Percentiles rank a stretch among this genome's conserved stretches.
phyloP scores from a whole-genome alignment of 2,797 vertebrate species.

The Numenius phaeopus region DNA sequence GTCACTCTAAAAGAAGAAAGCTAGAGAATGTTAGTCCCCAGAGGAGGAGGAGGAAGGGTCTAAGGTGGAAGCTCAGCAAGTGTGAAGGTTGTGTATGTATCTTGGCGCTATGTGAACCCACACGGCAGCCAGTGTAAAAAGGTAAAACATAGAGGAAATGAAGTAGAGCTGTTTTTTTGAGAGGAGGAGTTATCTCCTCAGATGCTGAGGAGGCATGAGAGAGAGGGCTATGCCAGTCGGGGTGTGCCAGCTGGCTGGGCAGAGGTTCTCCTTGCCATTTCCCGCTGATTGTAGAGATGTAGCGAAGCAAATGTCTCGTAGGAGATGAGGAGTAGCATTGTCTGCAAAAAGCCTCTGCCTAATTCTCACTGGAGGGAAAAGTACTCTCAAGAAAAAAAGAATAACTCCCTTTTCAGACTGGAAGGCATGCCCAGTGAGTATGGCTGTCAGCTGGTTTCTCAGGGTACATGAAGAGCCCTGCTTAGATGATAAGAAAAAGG shows the following conservation, averaged over 20 bases:
- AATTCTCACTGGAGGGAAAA: not conserved
- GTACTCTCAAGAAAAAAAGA: not conserved
- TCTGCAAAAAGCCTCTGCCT: not conserved
- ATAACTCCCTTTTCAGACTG: not conserved
- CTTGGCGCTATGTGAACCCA: not conserved
- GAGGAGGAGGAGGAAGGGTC: not conserved
- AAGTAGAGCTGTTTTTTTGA: not conserved
- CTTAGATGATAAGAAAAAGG: not conserved
- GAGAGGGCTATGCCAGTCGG: rapidly evolving
- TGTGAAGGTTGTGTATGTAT: not conserved
- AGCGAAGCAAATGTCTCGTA: not conserved
- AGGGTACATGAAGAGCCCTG: not conserved
- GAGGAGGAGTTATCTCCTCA: not conserved
- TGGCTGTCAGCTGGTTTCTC: not conserved
- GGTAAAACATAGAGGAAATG: not conserved
- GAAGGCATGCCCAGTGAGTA: not conserved
- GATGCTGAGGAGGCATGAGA: too few species aligned
- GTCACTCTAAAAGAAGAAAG: not conserved
- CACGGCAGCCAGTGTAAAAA: not conserved
- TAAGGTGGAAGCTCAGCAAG: not conserved
- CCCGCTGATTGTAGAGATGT: not conserved
- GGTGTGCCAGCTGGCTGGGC: not conserved
- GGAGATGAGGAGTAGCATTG: not conserved
- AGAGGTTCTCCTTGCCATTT: not conserved
- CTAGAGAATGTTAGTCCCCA: not conserved